Percentiles rank a stretch among this genome's conserved stretches.
These are phyloP conservation scores for Drosophila trapezifrons DNA, from an alignment of 1,140 invertebrate species.

Conservation along the genomic window DNA sequence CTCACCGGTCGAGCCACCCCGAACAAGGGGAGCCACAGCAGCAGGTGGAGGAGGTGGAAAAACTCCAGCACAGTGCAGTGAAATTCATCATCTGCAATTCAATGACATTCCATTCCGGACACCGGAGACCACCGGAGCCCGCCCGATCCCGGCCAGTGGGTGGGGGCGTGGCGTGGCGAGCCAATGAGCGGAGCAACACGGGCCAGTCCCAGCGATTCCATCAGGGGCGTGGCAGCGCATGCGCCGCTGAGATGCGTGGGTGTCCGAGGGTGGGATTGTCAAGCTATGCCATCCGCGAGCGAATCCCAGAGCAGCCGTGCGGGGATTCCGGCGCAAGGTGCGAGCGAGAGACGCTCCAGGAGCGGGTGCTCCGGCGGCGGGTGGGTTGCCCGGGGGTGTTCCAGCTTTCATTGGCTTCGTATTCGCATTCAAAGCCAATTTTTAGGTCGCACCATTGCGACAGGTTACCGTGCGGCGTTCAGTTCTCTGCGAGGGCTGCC, in stretches of 20 bases:
- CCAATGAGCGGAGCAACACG: conserved; percentile 70
- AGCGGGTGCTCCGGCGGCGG: conserved; percentile 18
- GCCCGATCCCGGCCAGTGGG: neutral
- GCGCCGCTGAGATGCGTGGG: conserved; percentile 52
- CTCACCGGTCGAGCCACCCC: conserved; percentile 11
- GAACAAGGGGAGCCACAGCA: neutral
- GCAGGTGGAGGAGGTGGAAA: conserved; percentile 11
- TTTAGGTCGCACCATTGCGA: conserved; percentile 63
- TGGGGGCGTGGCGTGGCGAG: conserved; percentile 55
- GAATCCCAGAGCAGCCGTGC: conserved; percentile 57
- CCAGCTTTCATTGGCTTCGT: conserved; percentile 70
- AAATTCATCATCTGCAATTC: conserved; percentile 81
- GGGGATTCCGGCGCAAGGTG: conserved; percentile 73
- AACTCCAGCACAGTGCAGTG: conserved; percentile 78
- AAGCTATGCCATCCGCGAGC: conserved; percentile 49
- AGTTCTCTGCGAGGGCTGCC: conserved; percentile 61
- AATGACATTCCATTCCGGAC: conserved; percentile 74
- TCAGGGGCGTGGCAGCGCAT: conserved; percentile 73
- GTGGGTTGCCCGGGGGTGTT: conserved; percentile 24
- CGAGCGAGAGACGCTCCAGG: conserved; percentile 51
- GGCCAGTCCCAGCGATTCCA: conserved; percentile 30
- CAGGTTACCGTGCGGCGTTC: conserved; percentile 68
- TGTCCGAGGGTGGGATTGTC: conserved; percentile 57
- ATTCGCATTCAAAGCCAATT: conserved; percentile 74
- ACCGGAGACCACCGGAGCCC: neutral